These are phyloP conservation scores for Colaptes auratus DNA, from an alignment of 2,113 vertebrate species.

Conservation along the genomic window DNA sequence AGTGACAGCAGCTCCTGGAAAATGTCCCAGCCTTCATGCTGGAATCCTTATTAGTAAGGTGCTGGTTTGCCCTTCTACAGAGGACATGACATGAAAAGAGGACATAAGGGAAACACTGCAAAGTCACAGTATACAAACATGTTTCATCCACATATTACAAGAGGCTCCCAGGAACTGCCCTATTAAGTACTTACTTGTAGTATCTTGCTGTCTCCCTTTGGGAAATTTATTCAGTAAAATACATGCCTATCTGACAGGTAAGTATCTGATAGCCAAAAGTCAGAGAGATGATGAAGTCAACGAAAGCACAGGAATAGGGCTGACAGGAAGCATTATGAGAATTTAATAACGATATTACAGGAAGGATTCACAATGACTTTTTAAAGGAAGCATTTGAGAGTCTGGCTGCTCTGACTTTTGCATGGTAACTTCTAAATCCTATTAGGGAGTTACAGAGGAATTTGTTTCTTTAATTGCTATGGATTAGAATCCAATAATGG, in stretches of 20 bases:
- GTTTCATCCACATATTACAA: neutral
- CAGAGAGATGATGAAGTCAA: neutral
- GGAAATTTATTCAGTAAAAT: neutral
- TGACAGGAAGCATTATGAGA: neutral
- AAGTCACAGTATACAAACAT: neutral
- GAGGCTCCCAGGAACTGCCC: neutral
- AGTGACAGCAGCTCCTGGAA: neutral
- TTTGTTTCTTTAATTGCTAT: conserved; percentile 21
- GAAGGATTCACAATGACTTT: neutral
- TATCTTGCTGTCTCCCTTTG: neutral
- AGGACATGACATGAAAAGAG: neutral
- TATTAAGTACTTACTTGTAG: neutral
- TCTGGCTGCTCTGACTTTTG: neutral
- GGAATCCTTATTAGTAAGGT: neutral
- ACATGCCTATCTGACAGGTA: neutral
- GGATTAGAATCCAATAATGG: conserved; percentile 2
- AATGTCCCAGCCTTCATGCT: accelerated
- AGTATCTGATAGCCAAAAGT: neutral
- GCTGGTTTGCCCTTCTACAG: neutral
- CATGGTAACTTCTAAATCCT: neutral
- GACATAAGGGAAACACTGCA: neutral
- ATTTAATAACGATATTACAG: neutral
- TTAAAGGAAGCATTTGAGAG: neutral
- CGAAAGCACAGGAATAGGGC: neutral
- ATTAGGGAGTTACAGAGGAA: neutral